Conservation (phyloP, 2,113 vertebrate genomes). For the Apodemus sylvaticus region DNA sequence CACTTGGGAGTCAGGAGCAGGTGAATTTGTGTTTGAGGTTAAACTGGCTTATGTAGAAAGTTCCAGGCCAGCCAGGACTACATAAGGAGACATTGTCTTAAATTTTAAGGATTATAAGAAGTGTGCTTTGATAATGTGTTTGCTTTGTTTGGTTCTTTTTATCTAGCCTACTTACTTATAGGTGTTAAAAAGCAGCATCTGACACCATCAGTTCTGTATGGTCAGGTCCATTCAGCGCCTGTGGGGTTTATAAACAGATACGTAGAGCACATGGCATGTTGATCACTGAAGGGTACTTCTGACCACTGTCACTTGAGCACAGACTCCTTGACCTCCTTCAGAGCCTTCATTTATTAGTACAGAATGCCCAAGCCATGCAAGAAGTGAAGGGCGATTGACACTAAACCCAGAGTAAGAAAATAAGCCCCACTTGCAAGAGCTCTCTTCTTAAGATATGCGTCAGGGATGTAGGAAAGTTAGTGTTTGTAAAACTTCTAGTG, state of each 20-base stretch:
- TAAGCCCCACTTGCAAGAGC: constrained; percentile 8
- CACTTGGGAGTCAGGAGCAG: neutral
- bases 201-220: constrained; percentile 29
- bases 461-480: constrained; percentile 7
- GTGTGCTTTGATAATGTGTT: neutral
- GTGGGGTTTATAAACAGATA: neutral
- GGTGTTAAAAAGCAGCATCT: constrained; percentile 18
- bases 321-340: too few species aligned
- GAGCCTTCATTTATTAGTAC: too few species aligned
- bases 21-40: neutral
- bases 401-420: neutral
- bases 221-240: neutral
- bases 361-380: neutral
- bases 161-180: neutral
- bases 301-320: neutral
- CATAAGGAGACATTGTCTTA: neutral
- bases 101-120: neutral
- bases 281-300: neutral
- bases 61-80: neutral
- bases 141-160: neutral
- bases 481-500: constrained; percentile 28
- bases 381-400: constrained; percentile 22
- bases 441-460: constrained; percentile 19
- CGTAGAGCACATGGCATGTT: constrained; percentile 40
- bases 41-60: neutral